Conservation (phyloP, 2,888 invertebrate genomes). For the Xestia xanthographa region DNA sequence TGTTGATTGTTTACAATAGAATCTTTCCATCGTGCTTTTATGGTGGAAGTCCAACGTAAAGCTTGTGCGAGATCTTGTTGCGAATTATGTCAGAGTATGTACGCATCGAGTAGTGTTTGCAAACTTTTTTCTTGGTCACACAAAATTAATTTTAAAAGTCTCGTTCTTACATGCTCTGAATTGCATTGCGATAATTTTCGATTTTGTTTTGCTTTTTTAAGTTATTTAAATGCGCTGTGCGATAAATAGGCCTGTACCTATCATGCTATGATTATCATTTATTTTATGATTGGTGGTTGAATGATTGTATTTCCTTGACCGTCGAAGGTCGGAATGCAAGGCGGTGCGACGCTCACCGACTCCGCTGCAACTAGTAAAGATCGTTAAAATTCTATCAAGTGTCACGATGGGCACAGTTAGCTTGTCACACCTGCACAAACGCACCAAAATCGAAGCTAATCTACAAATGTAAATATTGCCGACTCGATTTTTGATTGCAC, state of each 20-base stretch:
- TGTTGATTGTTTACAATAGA: slow-evolving; percentile 64
- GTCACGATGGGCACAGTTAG: slow-evolving; percentile 63
- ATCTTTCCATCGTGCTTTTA: slow-evolving; percentile 63
- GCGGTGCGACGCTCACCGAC: slow-evolving; percentile 82
- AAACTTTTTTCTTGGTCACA: not conserved
- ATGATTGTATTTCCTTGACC: slow-evolving; percentile 88
- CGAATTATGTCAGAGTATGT: slow-evolving; percentile 72
- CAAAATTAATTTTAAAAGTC: slow-evolving; percentile 24
- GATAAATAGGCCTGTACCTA: slow-evolving; percentile 77
- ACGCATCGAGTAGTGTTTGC: slow-evolving; percentile 42
- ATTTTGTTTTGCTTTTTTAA: slow-evolving; percentile 61
- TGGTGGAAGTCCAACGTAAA: slow-evolving; percentile 58
- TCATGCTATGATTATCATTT: slow-evolving; percentile 80
- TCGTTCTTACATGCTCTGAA: slow-evolving; percentile 64
- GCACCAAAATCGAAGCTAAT: slow-evolving; percentile 30
- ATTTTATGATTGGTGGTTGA: slow-evolving; percentile 81
- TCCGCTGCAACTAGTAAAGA: slow-evolving; percentile 72
- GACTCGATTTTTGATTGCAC: slow-evolving; percentile 51
- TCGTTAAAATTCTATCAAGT: slow-evolving; percentile 75
- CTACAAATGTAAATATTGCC: slow-evolving; percentile 30
- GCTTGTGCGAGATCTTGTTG: slow-evolving; percentile 83
- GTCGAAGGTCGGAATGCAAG: slow-evolving; percentile 85
- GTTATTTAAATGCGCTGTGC: slow-evolving; percentile 78
- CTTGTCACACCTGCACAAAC: slow-evolving; percentile 32
- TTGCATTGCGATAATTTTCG: slow-evolving; percentile 79